Percentiles rank a stretch among this genome's conserved stretches.
Evolutionary conservation across 2,888 invertebrate species (phyloP).

Genomic region (Tipula lateralis): DNA sequence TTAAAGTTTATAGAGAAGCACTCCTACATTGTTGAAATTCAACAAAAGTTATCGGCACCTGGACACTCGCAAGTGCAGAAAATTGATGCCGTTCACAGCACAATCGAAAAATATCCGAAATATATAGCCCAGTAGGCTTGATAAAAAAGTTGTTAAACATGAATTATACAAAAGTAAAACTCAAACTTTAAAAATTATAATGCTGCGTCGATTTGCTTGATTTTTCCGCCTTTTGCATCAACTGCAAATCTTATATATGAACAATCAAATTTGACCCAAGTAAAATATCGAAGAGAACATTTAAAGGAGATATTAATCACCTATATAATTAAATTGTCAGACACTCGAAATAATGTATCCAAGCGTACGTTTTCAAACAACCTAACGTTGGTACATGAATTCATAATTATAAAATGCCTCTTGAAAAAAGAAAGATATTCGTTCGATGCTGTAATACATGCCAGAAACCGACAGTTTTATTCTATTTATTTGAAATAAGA

Average conservation of each 20-base stretch:
- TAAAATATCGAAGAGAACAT: background rate
- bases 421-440: background rate
- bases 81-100: no score
- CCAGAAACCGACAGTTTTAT: background rate
- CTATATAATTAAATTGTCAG: background rate
- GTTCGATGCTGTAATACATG: background rate
- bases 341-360: background rate
- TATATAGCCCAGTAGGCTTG: no score
- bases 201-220: background rate
- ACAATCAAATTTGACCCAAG: background rate
- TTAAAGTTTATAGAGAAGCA: conserved; percentile 32
- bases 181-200: background rate
- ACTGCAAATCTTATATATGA: background rate
- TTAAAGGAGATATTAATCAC: background rate
- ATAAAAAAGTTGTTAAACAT: no score
- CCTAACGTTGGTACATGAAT: no score
- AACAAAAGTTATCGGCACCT: no score
- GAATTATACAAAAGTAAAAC: background rate
- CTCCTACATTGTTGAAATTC: background rate
- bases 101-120: no score
- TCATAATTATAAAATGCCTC: background rate
- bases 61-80: no score
- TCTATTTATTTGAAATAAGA: background rate
- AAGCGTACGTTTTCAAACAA: no score
- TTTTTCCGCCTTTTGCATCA: background rate